Base-by-base conservation (phyloP, 2,113 vertebrate species). In the Pitta sordida region DNA sequence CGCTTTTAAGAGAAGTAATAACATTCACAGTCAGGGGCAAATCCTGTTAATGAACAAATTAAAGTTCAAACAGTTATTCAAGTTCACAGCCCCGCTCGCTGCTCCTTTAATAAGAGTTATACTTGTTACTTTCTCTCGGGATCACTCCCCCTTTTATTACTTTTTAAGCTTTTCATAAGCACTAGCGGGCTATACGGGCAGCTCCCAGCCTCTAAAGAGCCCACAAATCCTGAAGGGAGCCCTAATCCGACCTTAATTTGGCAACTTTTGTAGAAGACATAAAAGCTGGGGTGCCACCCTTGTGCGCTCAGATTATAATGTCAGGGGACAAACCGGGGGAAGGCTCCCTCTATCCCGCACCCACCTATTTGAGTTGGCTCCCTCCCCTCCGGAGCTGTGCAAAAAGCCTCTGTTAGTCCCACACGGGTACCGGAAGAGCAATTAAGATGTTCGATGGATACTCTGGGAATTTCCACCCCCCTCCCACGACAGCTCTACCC, bases 1-100 rank as follows among this genome's bases (percentile, higher is more conserved):
- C 96, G 87, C 94, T 70, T 97, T 98, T 97, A 97, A 96, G 82
- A 88, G 82, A 98, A 98, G 97, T 97, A 98, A 98, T 98, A 98
- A 98, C 98, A 97, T 98, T 98, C 98, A 43, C 98, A 98, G 98
- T 97, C 94, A 97, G 98, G 98, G 98, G 98, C 97, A 98, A 98
- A 98, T 98, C 98, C 98, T 98, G 98, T 98, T 98, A 98, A 98
- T 98, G 98, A 98, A 98, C 98, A 98, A 98, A 98, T 98, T 98
- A 98, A 98, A 98, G 98, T 98, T 98, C 98, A 98, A 98, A 98
- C 98, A 97, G 97, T 98, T 97, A 97, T 96, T 97, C 98, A 98
- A 98, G 98, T 98, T 98, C 98, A 98, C 97, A 98, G 97, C 96
- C 95, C 96, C 76, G 68, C 96, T 97, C 24, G 63, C 97, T 97